Base-by-base conservation (phyloP, 2,113 vertebrate species). In the Morone saxatilis region DNA sequence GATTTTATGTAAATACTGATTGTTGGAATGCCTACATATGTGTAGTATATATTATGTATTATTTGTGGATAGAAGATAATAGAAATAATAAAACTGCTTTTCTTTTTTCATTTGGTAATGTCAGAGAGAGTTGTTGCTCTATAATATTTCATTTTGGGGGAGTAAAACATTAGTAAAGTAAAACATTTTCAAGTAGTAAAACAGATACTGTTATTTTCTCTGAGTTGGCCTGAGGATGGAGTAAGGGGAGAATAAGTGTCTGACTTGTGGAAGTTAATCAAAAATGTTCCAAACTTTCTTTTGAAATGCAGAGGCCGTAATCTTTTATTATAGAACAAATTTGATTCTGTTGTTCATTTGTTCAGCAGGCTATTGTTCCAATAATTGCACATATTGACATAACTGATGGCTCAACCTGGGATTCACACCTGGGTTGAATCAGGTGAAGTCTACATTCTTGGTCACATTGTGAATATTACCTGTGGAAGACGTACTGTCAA, bases 1-100 rank as follows among this genome's bases (percentile, higher is more conserved):
- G 74, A 79, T 79, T 80, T 74, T 56, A 78, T 85, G 65, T 71
- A 83, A 87, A 89, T 85, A 22, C 62, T 84, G 72, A 81, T 69
- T 79, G 50, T 82, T 68, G 31, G 7, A 70, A 50, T 51, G 22
- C 45, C 54, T 83, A 72, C 31, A 59, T 13, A 40, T 56, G 31
- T 78, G 62, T n/a, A 10, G 70, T 51, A 31, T 60, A 68, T 67
- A 25, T 22, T 56, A 60, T 75, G 36, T 63, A 51, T 69, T 67
- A 53, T 50, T 54, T 71, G 19, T 71, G 22, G 53, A 47, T 71
- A 40, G 9, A 16, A 25, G 25, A 25, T 25, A 25, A n/a, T n/a
- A n/a, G 11, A 59, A 77, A 43, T 12, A 60, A 17, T 61, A 12
- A 61, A 61, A 17, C 1, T 13, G 38, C 36, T 22, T 40, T 45